Evolutionary conservation across 2,113 vertebrate species (phyloP).

Genomic region (Mustela lutreola): DNA sequence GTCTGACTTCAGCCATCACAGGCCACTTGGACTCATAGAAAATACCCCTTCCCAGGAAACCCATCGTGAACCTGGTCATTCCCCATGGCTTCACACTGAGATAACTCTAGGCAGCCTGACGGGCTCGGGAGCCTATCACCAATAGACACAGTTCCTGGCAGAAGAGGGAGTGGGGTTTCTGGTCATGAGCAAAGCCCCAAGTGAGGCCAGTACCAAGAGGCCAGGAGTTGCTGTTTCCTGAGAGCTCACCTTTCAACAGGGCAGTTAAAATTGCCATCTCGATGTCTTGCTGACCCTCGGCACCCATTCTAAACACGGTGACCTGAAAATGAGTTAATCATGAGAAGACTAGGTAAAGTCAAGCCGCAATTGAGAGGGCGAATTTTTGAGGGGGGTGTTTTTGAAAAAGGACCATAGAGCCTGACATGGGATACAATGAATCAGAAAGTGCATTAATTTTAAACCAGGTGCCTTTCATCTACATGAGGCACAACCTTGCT

Average conservation of each 20-base stretch:
- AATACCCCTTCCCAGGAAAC: background rate
- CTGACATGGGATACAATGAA: background rate
- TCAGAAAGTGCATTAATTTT: background rate
- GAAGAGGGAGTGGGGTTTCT: background rate
- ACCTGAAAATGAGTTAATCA: slow-evolving; percentile 88
- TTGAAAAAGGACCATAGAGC: background rate
- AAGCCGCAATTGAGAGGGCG: background rate
- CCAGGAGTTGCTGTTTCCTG: accelerated
- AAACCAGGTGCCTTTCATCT: background rate
- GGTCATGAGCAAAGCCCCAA: background rate
- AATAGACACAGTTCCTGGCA: background rate
- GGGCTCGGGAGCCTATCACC: background rate
- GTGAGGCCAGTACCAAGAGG: background rate
- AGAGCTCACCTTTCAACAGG: slow-evolving; percentile 95
- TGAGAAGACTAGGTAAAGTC: background rate
- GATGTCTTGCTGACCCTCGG: slow-evolving; percentile 97
- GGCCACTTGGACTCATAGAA: background rate
- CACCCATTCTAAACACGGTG: slow-evolving; percentile 98
- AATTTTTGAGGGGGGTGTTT: background rate
- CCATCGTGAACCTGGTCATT: background rate
- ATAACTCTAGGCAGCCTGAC: background rate
- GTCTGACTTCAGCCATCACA: background rate
- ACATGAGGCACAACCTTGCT: background rate
- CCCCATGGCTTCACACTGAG: background rate
- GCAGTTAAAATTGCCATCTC: slow-evolving; percentile 99